Conservation (phyloP, 2,113 vertebrate species). For the Chascanopsetta lugubris region DNA sequence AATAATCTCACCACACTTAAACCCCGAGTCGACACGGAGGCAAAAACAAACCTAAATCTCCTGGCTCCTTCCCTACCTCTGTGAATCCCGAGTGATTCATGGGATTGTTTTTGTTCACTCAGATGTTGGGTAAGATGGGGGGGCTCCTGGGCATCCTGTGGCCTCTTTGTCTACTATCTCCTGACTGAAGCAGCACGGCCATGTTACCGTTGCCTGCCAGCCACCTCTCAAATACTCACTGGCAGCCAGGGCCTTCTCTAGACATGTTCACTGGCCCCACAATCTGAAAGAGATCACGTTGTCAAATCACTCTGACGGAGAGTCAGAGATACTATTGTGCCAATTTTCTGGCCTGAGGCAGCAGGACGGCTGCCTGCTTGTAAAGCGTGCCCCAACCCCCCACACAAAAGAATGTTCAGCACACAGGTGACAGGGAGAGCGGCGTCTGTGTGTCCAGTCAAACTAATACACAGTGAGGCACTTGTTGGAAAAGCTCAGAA, state of each 20-base stretch:
- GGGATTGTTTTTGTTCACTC: conserved; percentile 80
- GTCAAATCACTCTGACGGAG: conserved; percentile 33
- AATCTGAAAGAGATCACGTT: neutral
- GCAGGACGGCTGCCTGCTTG: conserved; percentile 31
- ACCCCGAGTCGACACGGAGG: conserved; percentile 62
- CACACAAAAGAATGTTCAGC: conserved; percentile 53
- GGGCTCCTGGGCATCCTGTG: conserved; percentile 75
- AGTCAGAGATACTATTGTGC: conserved; percentile 20
- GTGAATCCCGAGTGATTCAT: conserved; percentile 77
- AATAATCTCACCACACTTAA: conserved; percentile 71
- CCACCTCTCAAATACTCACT: conserved; percentile 60
- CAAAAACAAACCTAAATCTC: conserved; percentile 79
- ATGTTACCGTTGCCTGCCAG: conserved; percentile 67
- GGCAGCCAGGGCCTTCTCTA: conserved; percentile 43
- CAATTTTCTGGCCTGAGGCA: conserved; percentile 27
- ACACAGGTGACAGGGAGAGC: conserved; percentile 58
- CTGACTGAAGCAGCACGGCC: conserved; percentile 68
- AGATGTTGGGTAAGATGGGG: conserved; percentile 61
- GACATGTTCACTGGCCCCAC: conserved; percentile 40
- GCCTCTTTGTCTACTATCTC: conserved; percentile 80
- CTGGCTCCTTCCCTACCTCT: conserved; percentile 67
- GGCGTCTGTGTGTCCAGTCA: conserved; percentile 9
- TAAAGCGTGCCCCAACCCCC: conserved; percentile 40
- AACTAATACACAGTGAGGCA: conserved; percentile 17
- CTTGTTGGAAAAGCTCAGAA: neutral